Base-by-base conservation (phyloP, 2,888 invertebrate species). In the Cryptocephalus primarius region DNA sequence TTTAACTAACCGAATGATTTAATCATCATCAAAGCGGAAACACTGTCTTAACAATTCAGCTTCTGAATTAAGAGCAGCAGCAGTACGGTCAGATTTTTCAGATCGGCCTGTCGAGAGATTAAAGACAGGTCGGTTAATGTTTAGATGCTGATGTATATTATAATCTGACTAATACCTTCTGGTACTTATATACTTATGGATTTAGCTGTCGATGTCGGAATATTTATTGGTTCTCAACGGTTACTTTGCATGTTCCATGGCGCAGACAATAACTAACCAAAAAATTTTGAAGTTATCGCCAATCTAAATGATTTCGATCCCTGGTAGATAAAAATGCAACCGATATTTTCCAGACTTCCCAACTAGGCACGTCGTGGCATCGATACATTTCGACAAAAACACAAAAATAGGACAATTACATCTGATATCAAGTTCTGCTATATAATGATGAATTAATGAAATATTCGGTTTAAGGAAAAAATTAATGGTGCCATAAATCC, bases 1-100 rank as follows among this genome's bases (percentile, higher is more conserved):
- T 62, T 62, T 67, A 70, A 70, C 70, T 70, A 70, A 70, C 70
- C 70, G 68, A 59, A 68, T 70, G 70, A 70, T 70, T 65, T 65
- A 64, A 70, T 70, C 67, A 68, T 57, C 67, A 61, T 56, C 65
- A 62, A 65, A 64, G 68, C 68, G 69, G 67, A 69, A 70, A 69
- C 59, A 57, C 68, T 67, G 67, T 69, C 68, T 69, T 67, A 68
- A 68, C 67, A 65, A 68, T 67, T 69, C 64, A 61, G 68, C 68
- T 67, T 64, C 68, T 61, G 69, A 66, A 70, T 69, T 70, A 68
- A 67, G 63, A 63, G 60, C 57, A 48, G 43, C 48, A 50, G 40
- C 39, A 22, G 22, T 6, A 22, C 2, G 3, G 22, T 22, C 22
- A 22, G 22, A 22, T 22, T 22, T 22, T 22, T 22, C 22, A 22